Evolutionary conservation across 2,888 invertebrate species (phyloP).

Genomic region (Bibio marci): DNA sequence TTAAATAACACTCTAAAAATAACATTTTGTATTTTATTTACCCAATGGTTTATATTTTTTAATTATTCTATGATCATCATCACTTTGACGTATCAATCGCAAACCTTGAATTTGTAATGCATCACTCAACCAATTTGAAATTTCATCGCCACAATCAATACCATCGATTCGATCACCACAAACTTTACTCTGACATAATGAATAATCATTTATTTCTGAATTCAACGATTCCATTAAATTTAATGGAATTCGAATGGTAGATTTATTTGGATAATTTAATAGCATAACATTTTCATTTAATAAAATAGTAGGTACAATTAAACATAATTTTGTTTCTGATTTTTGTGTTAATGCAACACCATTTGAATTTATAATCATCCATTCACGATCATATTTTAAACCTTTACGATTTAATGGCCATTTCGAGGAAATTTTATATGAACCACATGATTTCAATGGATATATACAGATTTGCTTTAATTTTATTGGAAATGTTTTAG

Average conservation of each 20-base stretch:
- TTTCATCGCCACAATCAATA: slow-evolving; percentile 67
- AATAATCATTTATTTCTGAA: too few species aligned
- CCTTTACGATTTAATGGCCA: slow-evolving; percentile 68
- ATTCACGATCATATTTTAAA: slow-evolving; percentile 74
- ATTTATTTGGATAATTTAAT: slow-evolving; percentile 44
- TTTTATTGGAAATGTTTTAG: slow-evolving; percentile 10
- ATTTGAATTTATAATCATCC: slow-evolving; percentile 76
- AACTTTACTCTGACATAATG: slow-evolving; percentile 61
- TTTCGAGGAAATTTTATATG: slow-evolving; percentile 41
- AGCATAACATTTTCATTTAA: slow-evolving; percentile 34
- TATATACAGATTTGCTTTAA: slow-evolving; percentile 48
- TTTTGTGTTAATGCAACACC: slow-evolving; percentile 84
- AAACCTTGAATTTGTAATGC: slow-evolving; percentile 51
- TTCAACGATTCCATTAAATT: slow-evolving; percentile 20
- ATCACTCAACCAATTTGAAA: slow-evolving; percentile 63
- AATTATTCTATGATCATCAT: slow-evolving; percentile 21
- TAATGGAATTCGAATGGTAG: slow-evolving; percentile 35
- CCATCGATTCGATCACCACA: slow-evolving; percentile 68
- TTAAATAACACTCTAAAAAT: background rate
- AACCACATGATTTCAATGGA: slow-evolving; percentile 83
- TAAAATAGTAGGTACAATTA: slow-evolving; percentile 56
- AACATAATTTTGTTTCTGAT: slow-evolving; percentile 57
- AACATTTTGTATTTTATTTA: slow-evolving; percentile 11
- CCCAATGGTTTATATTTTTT: slow-evolving; percentile 15
- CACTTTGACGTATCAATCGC: slow-evolving; percentile 46